Percentiles rank a stretch among this genome's conserved stretches.
phyloP scores from a whole-genome alignment of 2,797 vertebrate species.

The Acridotheres tristis region DNA sequence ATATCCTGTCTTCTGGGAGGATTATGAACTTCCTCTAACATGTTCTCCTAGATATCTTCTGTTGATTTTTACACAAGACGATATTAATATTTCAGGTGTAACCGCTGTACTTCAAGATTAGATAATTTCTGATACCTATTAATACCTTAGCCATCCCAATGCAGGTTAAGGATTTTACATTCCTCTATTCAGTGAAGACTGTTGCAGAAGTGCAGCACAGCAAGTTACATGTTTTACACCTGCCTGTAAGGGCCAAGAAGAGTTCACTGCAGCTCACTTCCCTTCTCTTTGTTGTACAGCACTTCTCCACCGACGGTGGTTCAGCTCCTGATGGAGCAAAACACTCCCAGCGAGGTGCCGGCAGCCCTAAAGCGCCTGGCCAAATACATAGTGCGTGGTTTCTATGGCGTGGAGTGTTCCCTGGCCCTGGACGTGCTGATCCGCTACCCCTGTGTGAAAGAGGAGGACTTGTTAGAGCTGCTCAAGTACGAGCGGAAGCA shows the following conservation, averaged over 20 bases:
- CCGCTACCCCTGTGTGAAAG: constrained; percentile 66
- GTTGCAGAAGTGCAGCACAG: neutral
- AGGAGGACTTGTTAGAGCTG: constrained; percentile 66
- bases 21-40: neutral
- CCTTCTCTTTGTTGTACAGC: neutral
- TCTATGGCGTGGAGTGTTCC: constrained; percentile 59
- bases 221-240: neutral
- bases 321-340: constrained; percentile 47
- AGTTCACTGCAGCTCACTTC: neutral
- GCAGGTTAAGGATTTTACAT: neutral
- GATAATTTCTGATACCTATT: neutral
- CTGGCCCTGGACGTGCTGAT: constrained; percentile 62
- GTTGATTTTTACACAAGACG: neutral
- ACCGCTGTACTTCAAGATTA: neutral
- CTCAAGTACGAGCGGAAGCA: constrained; percentile 71
- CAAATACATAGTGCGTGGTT: constrained; percentile 61
- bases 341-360: neutral
- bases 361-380: constrained; percentile 66
- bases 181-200: neutral
- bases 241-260: neutral
- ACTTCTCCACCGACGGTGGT: neutral
- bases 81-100: neutral
- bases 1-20: neutral
- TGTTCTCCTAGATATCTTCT: neutral
- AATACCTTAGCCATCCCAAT: neutral